Base-by-base conservation (phyloP, 2,888 invertebrate species). In the Standfussiana lucernea region DNA sequence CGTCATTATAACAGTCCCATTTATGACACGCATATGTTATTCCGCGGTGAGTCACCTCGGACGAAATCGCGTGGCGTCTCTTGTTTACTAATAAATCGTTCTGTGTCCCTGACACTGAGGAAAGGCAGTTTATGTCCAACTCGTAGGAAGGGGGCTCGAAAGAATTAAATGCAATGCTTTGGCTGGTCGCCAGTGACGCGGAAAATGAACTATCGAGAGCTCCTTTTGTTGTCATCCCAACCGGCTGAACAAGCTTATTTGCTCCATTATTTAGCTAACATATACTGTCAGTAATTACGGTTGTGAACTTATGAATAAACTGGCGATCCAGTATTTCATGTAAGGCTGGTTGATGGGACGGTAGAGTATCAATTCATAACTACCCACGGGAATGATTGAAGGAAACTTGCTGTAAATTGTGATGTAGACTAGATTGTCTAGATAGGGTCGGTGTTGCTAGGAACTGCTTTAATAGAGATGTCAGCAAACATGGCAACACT, bases 201-300 rank as follows among this genome's bases (percentile, higher is more conserved):
- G 88, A 86, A 94, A 95, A 95, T 94, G 92, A 94, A 93, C 93
- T 92, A 93, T 93, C 93, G 91, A 88, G 86, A 78, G 77, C 85
- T 88, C 90, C 92, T 93, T 94, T 93, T 94, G 91, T 93, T 91
- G 91, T 90, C 90, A 92, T 90, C 89, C 88, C 86, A 79, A 84
- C 69, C 80, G 87, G 35, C 64, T 77, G 81, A 84, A 84, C 78
- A 67, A 89, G 84, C 82, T 88, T 83, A 85, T 88, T 84, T 79
- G 77, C 72, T 81, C 56, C 82, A 80, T 86, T 85, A 79, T 85
- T 81, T 75, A 74, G 66, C 68, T 77, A 79, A 87, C 80, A 81
- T 73, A 76, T 76, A 77, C 37, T 79, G 69, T 76, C 61, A 69
- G 76, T 79, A 77, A 72, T 80, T 70, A 50, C 50, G 24, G 50